These are phyloP conservation scores for Marmota monax DNA, from an alignment of 2,113 vertebrate genomes.

Conservation along the genomic window DNA sequence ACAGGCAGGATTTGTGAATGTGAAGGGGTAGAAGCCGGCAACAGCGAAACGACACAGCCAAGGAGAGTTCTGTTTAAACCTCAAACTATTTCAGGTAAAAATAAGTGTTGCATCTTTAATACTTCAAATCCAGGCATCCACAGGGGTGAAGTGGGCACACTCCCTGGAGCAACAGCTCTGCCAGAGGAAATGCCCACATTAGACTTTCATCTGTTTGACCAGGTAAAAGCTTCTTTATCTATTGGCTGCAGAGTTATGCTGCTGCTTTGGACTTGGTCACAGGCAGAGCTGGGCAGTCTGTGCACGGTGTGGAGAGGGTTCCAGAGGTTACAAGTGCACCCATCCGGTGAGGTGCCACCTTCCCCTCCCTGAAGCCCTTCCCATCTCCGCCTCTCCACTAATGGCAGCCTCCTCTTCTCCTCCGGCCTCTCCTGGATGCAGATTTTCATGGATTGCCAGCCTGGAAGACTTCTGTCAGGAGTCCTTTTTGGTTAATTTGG, in stretches of 20 bases:
- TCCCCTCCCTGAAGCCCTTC: too few species aligned
- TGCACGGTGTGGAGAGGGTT: background rate
- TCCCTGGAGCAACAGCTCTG: background rate
- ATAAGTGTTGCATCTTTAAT: too few species aligned
- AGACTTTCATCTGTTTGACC: background rate
- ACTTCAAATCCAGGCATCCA: too few species aligned
- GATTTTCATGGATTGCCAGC: background rate
- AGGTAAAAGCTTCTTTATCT: background rate
- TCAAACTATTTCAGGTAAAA: too few species aligned
- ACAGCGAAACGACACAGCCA: background rate
- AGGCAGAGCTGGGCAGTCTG: background rate
- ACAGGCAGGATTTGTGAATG: background rate
- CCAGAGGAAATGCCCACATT: background rate
- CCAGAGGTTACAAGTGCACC: accelerated
- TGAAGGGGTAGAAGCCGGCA: background rate
- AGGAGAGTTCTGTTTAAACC: too few species aligned
- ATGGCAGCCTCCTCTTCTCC: background rate
- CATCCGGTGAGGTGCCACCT: background rate
- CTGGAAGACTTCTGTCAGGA: background rate
- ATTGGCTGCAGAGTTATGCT: too few species aligned
- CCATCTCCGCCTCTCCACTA: accelerated
- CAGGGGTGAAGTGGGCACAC: background rate
- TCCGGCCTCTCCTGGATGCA: background rate
- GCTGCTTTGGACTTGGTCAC: background rate
- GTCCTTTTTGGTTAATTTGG: background rate